Evolutionary conservation across 2,888 invertebrate species (phyloP), one percentile per base, ranked within the genome.

Genomic region (Heteromyza rotundicornis): DNA sequence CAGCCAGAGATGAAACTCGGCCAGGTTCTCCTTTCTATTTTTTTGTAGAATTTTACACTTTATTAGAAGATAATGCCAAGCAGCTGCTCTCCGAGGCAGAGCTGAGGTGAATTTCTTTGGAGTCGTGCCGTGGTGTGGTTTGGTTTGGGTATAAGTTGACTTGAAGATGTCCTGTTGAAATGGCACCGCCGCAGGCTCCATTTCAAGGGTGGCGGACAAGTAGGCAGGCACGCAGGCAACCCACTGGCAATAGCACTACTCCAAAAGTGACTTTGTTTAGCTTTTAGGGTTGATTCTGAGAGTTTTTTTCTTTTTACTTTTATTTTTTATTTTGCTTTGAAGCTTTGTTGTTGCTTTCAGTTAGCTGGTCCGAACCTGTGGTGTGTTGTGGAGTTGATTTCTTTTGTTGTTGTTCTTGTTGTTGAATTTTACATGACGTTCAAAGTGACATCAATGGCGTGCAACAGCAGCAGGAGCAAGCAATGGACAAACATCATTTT

Each of bases 151-250:
- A n/a, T n/a, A 32, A 54, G 53, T 47, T 12, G 40, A n/a, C n/a
- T 20, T 20, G 47, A 17, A 19, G 7, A 2, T 47, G 47, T n/a
- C 47, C 17, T 19, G 47, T 47, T 69, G 66, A 77, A 77, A 77
- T 76, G 78, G 78, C 76, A 78, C 74, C 74, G 74, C 72, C 70
- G 67, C 68, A 66, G 69, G 69, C 62, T 59, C 32, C 16, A 36
- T 1, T 35, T 49, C 3, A n/a, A n/a, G n/a, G n/a, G n/a, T n/a
- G n/a, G n/a, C n/a, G n/a, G n/a, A n/a, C n/a, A n/a, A n/a, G n/a
- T n/a, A n/a, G n/a, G n/a, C n/a, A n/a, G n/a, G n/a, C n/a, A n/a
- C n/a, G n/a, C n/a, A 35, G 44, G 49, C 60, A 54, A n/a, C 44
- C 40, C 20, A 56, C n/a, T n/a, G n/a, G n/a, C n/a, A n/a, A n/a